These are phyloP conservation scores for Rhea americana DNA, from an alignment of 2,113 vertebrate genomes.

Conservation along the genomic window DNA sequence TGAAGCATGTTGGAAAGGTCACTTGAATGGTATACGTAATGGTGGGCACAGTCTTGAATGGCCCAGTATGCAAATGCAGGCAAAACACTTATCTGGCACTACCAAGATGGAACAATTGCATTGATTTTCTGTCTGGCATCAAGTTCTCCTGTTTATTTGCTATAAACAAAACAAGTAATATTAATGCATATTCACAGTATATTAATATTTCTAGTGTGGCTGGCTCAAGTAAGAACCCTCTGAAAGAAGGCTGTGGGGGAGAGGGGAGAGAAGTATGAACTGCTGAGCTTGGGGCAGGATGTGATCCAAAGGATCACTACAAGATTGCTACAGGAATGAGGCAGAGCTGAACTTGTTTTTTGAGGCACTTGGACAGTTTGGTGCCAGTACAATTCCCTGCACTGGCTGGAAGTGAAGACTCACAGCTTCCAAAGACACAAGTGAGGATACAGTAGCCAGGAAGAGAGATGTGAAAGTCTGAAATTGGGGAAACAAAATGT, in stretches of 20 bases:
- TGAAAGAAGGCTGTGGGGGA: rapidly evolving
- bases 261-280: background rate
- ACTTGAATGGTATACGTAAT: background rate
- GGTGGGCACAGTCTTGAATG: background rate
- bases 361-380: background rate
- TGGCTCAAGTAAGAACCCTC: background rate
- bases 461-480: background rate
- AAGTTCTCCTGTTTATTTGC: background rate
- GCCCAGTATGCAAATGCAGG: background rate
- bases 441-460: rapidly evolving
- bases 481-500: background rate
- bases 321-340: rapidly evolving
- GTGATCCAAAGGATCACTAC: background rate
- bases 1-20: background rate
- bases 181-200: background rate
- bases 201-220: background rate
- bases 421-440: background rate
- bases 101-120: background rate
- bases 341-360: background rate
- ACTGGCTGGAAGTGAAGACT: background rate
- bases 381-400: background rate
- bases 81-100: background rate
- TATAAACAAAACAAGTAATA: background rate
- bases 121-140: background rate
- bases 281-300: background rate